Evolutionary conservation across 2,888 invertebrate genomes (phyloP).

Genomic region (Leptopilina syphax): DNA sequence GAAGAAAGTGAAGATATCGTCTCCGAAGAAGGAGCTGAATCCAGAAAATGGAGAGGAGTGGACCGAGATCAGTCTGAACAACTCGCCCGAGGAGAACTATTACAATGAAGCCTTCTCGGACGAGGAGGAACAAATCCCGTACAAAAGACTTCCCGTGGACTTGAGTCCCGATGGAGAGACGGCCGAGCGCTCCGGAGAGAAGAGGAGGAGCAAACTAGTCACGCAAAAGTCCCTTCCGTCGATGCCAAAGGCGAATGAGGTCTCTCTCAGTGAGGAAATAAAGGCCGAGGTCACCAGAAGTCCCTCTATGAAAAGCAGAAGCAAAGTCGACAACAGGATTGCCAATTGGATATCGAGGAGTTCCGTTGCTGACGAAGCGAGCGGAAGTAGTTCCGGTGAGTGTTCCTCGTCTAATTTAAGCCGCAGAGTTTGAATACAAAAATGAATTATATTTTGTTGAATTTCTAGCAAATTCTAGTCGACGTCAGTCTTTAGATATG

Average conservation of each 20-base stretch:
- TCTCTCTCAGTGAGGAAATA: constrained; percentile 64
- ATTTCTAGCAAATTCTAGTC: constrained; percentile 73
- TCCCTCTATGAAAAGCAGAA: constrained; percentile 71
- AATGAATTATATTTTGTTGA: neutral
- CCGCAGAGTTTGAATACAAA: no score
- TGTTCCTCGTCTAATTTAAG: neutral
- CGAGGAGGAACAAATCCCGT: constrained; percentile 77
- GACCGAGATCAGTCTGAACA: constrained; percentile 86
- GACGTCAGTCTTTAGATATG: constrained; percentile 87
- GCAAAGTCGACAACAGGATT: constrained; percentile 78
- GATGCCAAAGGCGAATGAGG: constrained; percentile 71
- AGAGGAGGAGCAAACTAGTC: constrained; percentile 70
- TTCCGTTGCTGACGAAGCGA: constrained; percentile 76
- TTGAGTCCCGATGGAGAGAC: constrained; percentile 63
- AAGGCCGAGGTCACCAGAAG: constrained; percentile 74
- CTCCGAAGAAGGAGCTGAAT: constrained; percentile 57
- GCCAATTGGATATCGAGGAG: constrained; percentile 80
- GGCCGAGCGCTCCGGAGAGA: constrained; percentile 48
- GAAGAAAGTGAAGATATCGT: constrained; percentile 64
- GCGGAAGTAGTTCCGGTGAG: constrained; percentile 74
- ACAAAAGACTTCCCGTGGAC: constrained; percentile 75
- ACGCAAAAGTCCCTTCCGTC: constrained; percentile 78
- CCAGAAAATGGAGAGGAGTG: constrained; percentile 81
- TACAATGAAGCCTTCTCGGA: constrained; percentile 79
- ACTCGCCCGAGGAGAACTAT: constrained; percentile 82